Conservation (phyloP, 2,888 invertebrate species). For the Scaeva pyrastri region DNA sequence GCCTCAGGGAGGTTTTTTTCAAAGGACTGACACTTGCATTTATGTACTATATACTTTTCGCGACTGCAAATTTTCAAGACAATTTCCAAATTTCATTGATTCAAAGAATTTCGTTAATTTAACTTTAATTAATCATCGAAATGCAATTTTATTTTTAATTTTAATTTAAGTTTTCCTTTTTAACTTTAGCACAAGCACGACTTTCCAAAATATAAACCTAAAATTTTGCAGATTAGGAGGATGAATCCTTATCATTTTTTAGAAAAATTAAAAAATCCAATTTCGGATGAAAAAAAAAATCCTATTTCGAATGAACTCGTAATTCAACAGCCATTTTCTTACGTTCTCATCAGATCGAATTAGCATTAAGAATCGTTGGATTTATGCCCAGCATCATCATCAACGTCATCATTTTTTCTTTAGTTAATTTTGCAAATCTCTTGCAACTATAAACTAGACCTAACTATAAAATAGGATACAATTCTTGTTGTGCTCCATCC, state of each 20-base stretch:
- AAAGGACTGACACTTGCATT: too few species aligned
- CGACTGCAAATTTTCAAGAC: too few species aligned
- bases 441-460: slow-evolving; percentile 22
- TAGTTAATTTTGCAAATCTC: slow-evolving; percentile 46
- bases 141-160: too few species aligned
- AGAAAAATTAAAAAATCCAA: not conserved
- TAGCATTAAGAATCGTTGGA: not conserved
- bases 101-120: too few species aligned
- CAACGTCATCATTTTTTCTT: slow-evolving; percentile 9
- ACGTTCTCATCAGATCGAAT: slow-evolving; percentile 10
- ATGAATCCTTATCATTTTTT: not conserved
- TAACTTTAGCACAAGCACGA: too few species aligned
- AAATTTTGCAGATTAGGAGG: too few species aligned
- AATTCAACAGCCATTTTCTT: not conserved
- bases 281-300: not conserved
- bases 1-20: too few species aligned
- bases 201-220: too few species aligned
- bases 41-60: too few species aligned
- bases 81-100: too few species aligned
- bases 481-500: not conserved
- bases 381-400: slow-evolving; percentile 23
- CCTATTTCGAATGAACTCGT: not conserved
- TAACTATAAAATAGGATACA: slow-evolving; percentile 1
- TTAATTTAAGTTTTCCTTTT: too few species aligned
- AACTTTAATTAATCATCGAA: too few species aligned